A percentile compares a stretch with the other conserved stretches of the same genome.
These are phyloP conservation scores for Ecliptopera silaceata DNA, from an alignment of 2,888 invertebrate species.

Conservation along the genomic window DNA sequence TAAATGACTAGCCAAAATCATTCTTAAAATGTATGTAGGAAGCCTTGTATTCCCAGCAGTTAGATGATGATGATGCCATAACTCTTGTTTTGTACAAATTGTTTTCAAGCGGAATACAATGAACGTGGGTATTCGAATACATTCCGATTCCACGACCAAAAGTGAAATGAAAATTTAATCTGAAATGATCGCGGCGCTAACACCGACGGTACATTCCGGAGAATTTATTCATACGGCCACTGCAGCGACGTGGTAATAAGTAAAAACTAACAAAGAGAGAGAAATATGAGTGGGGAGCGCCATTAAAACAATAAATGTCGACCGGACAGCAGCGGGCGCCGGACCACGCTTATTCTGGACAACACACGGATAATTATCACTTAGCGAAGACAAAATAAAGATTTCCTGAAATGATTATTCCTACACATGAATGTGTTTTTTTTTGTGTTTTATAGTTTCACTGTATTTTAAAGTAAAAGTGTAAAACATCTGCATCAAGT, in stretches of 20 bases:
- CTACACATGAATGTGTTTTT: too few relatives aligned
- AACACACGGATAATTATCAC: constrained; percentile 14
- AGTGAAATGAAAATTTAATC: constrained; percentile 67
- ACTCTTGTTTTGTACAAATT: too few relatives aligned
- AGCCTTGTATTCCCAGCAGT: too few relatives aligned
- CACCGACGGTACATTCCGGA: constrained; percentile 40
- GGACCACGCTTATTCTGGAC: constrained; percentile 22
- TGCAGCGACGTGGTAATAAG: constrained; percentile 60
- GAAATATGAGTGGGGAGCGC: constrained; percentile 64
- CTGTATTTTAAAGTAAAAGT: too few relatives aligned
- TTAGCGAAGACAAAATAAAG: too few relatives aligned
- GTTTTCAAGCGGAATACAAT: too few relatives aligned
- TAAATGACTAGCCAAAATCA: too few relatives aligned
- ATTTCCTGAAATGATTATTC: too few relatives aligned
- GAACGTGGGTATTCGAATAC: constrained; percentile 22
- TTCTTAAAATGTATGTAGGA: too few relatives aligned
- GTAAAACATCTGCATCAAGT: too few relatives aligned
- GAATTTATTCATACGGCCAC: constrained; percentile 66
- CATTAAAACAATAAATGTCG: constrained; percentile 69
- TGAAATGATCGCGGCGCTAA: constrained; percentile 58
- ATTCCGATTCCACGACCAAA: constrained; percentile 48
- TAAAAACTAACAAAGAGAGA: constrained; percentile 67
- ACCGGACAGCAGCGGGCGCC: constrained; percentile 45
- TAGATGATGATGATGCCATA: too few relatives aligned
- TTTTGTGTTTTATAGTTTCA: too few relatives aligned